These are phyloP conservation scores for Punctoribates punctum DNA, from an alignment of 2,888 invertebrate genomes.

Conservation along the genomic window DNA sequence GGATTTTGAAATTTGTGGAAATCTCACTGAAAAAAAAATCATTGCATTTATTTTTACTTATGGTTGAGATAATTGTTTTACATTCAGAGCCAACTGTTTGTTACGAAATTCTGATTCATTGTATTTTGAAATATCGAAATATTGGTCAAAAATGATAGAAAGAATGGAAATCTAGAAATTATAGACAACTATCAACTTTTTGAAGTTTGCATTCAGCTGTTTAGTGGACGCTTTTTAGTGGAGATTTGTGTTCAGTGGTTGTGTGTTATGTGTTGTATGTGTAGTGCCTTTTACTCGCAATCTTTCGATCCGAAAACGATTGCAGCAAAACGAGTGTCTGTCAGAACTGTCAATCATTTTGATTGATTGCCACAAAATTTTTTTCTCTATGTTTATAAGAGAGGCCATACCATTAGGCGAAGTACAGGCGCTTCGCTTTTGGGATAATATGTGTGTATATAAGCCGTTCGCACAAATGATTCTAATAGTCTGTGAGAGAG, in stretches of 20 bases:
- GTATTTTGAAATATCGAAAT: too few species aligned
- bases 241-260: background rate
- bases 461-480: background rate
- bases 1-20: too few species aligned
- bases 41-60: too few species aligned
- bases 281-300: slow-evolving; percentile 16
- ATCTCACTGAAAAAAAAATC: too few species aligned
- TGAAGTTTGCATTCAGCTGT: background rate
- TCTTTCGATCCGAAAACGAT: slow-evolving; percentile 18
- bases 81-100: too few species aligned
- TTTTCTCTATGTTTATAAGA: background rate
- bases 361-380: background rate
- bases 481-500: slow-evolving; percentile 1
- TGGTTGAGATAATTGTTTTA: too few species aligned
- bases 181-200: too few species aligned
- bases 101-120: too few species aligned
- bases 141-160: too few species aligned
- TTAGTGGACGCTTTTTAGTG: background rate
- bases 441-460: background rate
- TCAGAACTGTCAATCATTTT: slow-evolving; percentile 3
- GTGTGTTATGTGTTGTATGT: background rate
- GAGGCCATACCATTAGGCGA: slow-evolving; percentile 1
- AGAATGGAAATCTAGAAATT: too few species aligned
- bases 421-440: too few species aligned
- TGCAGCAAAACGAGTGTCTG: slow-evolving; percentile 13